Percentiles rank a stretch among this genome's conserved stretches.
These are phyloP conservation scores for Parotocinclus haroldoi DNA, from an alignment of 2,797 vertebrate species.

Conservation along the genomic window DNA sequence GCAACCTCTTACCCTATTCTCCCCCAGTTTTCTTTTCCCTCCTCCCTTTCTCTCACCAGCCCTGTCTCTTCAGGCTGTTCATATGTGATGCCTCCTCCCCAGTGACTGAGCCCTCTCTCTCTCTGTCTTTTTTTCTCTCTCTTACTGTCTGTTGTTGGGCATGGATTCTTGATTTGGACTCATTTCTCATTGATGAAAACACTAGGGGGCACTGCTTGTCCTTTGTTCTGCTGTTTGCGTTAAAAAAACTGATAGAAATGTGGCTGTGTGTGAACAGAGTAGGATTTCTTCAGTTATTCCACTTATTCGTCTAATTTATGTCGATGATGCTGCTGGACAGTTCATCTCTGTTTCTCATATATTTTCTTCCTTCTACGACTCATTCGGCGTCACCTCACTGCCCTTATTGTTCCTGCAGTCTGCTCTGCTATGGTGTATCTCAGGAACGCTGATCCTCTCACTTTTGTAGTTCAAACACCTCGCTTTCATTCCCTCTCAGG, in stretches of 20 bases:
- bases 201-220: slow-evolving; percentile 99
- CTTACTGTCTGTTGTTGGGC: slow-evolving; percentile 46
- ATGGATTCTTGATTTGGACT: slow-evolving; percentile 67
- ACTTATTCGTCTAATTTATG: slow-evolving; percentile 42
- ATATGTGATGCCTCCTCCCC: slow-evolving; percentile 56
- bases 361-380: background rate
- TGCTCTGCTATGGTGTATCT: background rate
- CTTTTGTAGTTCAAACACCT: background rate
- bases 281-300: slow-evolving; percentile 24
- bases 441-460: slow-evolving; percentile 1
- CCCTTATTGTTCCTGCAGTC: slow-evolving; percentile 6
- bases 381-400: slow-evolving; percentile 4
- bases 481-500: background rate
- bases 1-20: slow-evolving; percentile 34
- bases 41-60: slow-evolving; percentile 33
- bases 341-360: slow-evolving; percentile 7
- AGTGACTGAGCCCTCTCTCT: slow-evolving; percentile 50
- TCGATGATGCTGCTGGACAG: slow-evolving; percentile 27
- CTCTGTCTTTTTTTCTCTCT: background rate
- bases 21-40: slow-evolving; percentile 21
- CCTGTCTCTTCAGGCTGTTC: slow-evolving; percentile 40
- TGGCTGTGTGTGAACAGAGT: slow-evolving; percentile 39
- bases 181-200: slow-evolving; percentile 79
- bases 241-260: slow-evolving; percentile 40
- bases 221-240: slow-evolving; percentile 73